Evolutionary conservation across 2,113 vertebrate genomes (phyloP).

Genomic region (Excalfactoria chinensis): DNA sequence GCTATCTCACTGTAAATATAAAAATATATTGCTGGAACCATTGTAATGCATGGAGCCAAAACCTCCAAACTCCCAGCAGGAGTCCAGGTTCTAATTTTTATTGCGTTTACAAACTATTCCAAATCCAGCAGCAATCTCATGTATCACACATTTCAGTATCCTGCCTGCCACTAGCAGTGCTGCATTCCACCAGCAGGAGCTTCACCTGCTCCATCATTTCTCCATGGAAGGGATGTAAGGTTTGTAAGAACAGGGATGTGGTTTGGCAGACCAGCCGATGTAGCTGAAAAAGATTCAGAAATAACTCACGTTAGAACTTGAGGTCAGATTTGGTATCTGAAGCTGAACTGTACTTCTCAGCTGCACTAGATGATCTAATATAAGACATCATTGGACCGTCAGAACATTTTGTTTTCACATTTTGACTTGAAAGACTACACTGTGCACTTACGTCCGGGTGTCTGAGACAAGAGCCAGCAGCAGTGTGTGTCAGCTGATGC

Average conservation of each 20-base stretch:
- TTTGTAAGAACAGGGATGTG: not conserved
- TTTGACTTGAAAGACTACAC: not conserved
- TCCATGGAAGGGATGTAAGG: not conserved
- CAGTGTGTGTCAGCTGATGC: not conserved
- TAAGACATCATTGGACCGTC: not conserved
- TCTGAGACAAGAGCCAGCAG: not conserved
- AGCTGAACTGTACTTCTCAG: not conserved
- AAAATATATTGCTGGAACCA: not conserved
- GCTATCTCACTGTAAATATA: not conserved
- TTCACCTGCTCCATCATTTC: not conserved
- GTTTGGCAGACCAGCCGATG: not conserved
- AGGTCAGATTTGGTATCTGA: not conserved
- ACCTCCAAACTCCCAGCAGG: not conserved
- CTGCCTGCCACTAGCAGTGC: not conserved
- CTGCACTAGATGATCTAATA: not conserved
- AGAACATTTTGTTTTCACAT: not conserved
- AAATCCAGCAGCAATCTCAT: not conserved
- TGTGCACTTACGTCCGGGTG: not conserved
- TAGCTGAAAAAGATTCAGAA: not conserved
- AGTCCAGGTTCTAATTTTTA: not conserved
- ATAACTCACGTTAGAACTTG: not conserved
- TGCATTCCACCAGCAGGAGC: rapidly evolving
- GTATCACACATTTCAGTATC: not conserved
- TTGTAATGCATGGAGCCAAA: not conserved
- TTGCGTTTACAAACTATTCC: not conserved